Conservation (phyloP, 2,797 vertebrate genomes). For the Phyllotis vaccarum region DNA sequence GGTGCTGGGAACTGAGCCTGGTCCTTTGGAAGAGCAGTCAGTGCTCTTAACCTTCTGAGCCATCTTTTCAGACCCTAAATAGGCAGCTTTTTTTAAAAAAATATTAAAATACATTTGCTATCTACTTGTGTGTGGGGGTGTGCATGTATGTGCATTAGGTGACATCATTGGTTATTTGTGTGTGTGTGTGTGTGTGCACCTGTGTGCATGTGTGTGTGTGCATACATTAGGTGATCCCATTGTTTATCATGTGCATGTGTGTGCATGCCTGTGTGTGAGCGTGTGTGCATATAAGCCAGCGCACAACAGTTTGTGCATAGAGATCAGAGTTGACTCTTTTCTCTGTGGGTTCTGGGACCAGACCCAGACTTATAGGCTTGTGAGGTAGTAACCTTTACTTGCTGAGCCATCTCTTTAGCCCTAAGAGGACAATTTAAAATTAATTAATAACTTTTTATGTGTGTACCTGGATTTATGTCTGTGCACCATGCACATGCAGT, state of each 20-base stretch:
- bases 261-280: neutral
- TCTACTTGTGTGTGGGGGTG: neutral
- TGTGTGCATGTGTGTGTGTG: neutral
- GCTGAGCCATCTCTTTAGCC: neutral
- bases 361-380: neutral
- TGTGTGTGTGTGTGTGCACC: neutral
- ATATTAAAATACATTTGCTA: neutral
- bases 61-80: neutral
- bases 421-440: neutral
- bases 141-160: neutral
- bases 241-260: neutral
- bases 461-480: neutral
- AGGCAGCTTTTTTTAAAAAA: neutral
- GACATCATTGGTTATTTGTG: too few species aligned
- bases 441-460: neutral
- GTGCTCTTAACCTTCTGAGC: neutral
- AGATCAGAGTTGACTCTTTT: neutral
- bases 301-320: neutral
- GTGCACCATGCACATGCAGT: neutral
- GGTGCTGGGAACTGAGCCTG: neutral
- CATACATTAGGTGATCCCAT: neutral
- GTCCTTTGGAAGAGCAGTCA: neutral
- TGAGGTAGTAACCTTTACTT: neutral
- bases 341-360: neutral
- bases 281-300: neutral